Base-by-base conservation (phyloP, 2,888 invertebrate species). In the Anoplius nigerrimus region DNA sequence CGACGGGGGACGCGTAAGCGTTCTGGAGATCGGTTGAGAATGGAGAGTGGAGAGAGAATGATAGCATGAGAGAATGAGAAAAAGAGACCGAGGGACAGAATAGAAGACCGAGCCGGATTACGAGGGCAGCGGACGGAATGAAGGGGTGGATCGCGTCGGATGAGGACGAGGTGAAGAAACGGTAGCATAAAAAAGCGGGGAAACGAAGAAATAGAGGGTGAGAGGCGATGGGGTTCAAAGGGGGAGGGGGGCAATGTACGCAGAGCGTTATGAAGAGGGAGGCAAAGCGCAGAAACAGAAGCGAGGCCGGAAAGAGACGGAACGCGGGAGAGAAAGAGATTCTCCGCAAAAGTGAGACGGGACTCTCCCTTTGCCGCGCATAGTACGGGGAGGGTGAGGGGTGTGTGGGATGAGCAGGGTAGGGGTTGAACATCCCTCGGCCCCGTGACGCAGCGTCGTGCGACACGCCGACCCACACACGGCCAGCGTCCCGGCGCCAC, bases 381-480 rank as follows among this genome's bases (percentile, higher is more conserved):
- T 5, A 48, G 13, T 18, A 16, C n/a, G 48, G n/a, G 48, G 48
- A n/a, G 42, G 42, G 13, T 6, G 43, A 56, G 61, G 13, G 21
- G 52, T 20, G 16, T 54, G 24, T 11, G 24, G 15, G 24, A 22
- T 43, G 51, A n/a, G 20, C 4, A 45, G 2, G 27, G 48, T 48
- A n/a, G 16, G 20, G 18, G 15, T 15, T 43, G 43, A 55, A 27
- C 18, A 54, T 42, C 48, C 54, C 53, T 51, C 57, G n/a, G n/a
- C 63, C 21, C 57, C 43, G 48, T 43, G 55, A 55, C 48, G 61
- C 55, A 60, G 22, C 55, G 59, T 63, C 64, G 62, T 34, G 34
- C 34, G 34, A 34, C 69, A 67, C 64, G 62, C 63, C 43, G 57
- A 62, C 64, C 48, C 8, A 34, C 34, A 72, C 46, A 53, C 60